Conservation (phyloP, 2,113 vertebrate genomes). For the Trachemys scripta region DNA sequence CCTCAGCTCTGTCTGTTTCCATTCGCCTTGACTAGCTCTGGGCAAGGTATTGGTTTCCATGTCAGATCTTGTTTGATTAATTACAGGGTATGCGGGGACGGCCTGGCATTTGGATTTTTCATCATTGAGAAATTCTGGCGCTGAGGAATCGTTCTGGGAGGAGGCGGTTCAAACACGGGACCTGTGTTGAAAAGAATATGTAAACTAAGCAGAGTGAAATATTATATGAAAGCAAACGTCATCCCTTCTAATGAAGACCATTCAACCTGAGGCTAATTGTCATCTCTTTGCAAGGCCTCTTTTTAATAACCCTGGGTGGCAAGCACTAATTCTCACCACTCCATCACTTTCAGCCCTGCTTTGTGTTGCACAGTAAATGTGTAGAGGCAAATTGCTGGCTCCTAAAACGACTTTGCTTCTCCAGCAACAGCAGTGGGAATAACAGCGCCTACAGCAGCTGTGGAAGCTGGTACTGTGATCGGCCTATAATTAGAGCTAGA, state of each 20-base stretch:
- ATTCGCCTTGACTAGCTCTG: neutral
- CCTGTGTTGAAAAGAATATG: neutral
- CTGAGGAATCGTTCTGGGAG: neutral
- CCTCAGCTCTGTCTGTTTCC: neutral
- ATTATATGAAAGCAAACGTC: neutral
- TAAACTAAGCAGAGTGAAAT: neutral
- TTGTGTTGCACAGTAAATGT: neutral
- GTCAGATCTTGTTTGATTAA: neutral
- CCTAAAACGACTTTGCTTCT: neutral
- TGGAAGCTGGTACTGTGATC: neutral
- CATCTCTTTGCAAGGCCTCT: accelerated
- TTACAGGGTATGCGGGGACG: too few species aligned
- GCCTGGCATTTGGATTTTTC: neutral
- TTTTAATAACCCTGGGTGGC: neutral
- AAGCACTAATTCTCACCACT: neutral
- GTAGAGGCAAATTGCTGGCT: neutral
- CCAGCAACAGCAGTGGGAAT: neutral
- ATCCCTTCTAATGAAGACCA: neutral
- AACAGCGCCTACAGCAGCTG: neutral
- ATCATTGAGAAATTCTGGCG: too few species aligned
- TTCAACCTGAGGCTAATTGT: neutral
- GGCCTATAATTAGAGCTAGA: neutral
- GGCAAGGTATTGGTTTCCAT: neutral
- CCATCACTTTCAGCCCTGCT: neutral
- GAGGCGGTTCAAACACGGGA: neutral